These are phyloP conservation scores for Microctonus brassicae DNA, from an alignment of 2,888 invertebrate genomes.

Conservation along the genomic window DNA sequence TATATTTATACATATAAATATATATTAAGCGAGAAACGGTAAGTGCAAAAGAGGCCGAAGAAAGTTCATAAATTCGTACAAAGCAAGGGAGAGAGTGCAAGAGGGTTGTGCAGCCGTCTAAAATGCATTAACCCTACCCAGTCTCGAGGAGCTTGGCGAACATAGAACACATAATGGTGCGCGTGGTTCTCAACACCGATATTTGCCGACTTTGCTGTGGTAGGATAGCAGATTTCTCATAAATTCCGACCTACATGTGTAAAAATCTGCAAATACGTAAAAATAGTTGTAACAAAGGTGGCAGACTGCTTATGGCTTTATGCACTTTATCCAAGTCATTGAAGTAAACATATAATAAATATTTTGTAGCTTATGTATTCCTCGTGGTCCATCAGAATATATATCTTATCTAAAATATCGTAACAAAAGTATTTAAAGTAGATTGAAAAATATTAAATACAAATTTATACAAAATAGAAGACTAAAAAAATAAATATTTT, in stretches of 20 bases:
- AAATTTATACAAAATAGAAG: too few species aligned
- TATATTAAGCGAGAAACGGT: slow-evolving; percentile 32
- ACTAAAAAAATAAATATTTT: neutral
- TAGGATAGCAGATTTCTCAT: slow-evolving; percentile 43
- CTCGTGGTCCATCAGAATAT: neutral
- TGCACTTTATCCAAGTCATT: neutral
- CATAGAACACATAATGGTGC: slow-evolving; percentile 41
- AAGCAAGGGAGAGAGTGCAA: slow-evolving; percentile 5
- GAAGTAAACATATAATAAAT: neutral
- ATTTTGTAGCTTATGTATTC: neutral
- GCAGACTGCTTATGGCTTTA: slow-evolving; percentile 12
- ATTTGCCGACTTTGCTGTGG: slow-evolving; percentile 38
- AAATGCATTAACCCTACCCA: slow-evolving; percentile 45
- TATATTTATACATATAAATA: neutral
- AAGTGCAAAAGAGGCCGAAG: slow-evolving; percentile 45
- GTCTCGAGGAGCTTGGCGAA: slow-evolving; percentile 36
- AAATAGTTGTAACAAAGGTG: neutral
- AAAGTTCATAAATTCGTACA: slow-evolving; percentile 50
- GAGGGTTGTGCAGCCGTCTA: slow-evolving; percentile 40
- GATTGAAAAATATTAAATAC: too few species aligned
- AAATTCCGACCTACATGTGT: slow-evolving; percentile 48
- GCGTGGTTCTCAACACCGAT: slow-evolving; percentile 38
- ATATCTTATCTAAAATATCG: neutral
- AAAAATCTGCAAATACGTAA: slow-evolving; percentile 34
- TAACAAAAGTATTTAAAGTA: neutral